Conservation (phyloP, 2,113 vertebrate genomes). For the Thymallus thymallus region DNA sequence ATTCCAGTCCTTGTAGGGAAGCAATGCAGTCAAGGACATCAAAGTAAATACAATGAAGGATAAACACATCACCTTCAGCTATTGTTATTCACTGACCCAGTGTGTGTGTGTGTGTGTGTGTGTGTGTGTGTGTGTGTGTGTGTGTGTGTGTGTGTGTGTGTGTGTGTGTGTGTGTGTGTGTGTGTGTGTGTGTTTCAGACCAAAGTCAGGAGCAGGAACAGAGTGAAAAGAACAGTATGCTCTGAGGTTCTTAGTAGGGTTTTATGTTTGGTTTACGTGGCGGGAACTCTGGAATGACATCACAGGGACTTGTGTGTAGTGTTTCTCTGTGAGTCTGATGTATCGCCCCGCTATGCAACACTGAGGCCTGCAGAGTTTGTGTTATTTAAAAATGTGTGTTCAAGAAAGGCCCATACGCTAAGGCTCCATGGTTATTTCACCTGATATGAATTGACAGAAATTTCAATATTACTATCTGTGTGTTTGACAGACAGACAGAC, state of each 20-base stretch:
- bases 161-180: background rate
- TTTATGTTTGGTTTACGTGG: background rate
- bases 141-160: background rate
- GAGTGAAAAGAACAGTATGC: slow-evolving; percentile 7
- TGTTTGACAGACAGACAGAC: background rate
- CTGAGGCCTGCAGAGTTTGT: background rate
- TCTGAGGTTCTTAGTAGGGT: background rate
- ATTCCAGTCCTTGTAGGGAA: slow-evolving; percentile 40
- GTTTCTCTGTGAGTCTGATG: background rate
- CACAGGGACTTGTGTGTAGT: background rate
- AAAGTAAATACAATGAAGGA: slow-evolving; percentile 20
- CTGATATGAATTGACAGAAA: no score
- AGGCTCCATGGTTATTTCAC: no score
- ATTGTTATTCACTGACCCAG: slow-evolving; percentile 15
- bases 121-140: background rate
- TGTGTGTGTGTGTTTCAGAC: background rate
- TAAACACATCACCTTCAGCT: slow-evolving; percentile 19
- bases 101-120: background rate
- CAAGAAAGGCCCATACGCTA: background rate
- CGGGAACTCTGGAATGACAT: background rate
- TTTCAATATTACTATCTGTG: no score
- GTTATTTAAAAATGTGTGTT: background rate
- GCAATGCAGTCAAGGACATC: slow-evolving; percentile 34
- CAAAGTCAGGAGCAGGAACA: background rate
- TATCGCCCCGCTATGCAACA: background rate